phyloP scores from a whole-genome alignment of 2,888 invertebrate species.

The Rotaria magnacalcarata region DNA sequence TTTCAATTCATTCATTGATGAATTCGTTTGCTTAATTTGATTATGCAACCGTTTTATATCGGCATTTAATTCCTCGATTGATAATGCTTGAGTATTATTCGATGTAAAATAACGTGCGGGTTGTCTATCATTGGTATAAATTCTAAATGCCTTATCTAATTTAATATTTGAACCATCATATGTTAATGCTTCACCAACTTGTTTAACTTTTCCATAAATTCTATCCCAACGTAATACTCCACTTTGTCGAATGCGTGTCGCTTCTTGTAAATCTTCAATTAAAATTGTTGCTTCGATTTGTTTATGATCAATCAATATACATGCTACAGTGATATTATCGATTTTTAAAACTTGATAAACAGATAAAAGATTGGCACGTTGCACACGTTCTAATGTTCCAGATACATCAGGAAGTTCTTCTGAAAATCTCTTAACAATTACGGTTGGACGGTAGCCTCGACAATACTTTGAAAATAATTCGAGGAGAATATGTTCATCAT shows the following conservation, averaged over 20 bases:
- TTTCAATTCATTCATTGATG: slow-evolving; percentile 36
- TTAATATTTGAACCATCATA: slow-evolving; percentile 5
- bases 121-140: slow-evolving; percentile 18
- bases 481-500: slow-evolving; percentile 39
- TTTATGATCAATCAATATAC: slow-evolving; percentile 14
- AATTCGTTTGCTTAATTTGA: slow-evolving; percentile 36
- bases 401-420: background rate
- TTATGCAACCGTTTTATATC: slow-evolving; percentile 40
- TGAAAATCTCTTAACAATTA: background rate
- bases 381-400: background rate
- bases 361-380: background rate
- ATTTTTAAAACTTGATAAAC: background rate
- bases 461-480: background rate
- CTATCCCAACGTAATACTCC: background rate
- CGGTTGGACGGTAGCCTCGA: background rate
- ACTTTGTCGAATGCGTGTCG: background rate
- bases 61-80: background rate
- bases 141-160: slow-evolving; percentile 8
- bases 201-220: background rate
- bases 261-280: background rate
- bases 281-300: slow-evolving; percentile 24
- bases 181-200: background rate
- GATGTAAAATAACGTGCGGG: background rate
- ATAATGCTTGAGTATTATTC: background rate
- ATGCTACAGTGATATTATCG: background rate